A percentile compares a stretch with the other conserved stretches of the same genome.
Evolutionary conservation across 2,113 vertebrate species (phyloP).

Genomic region (Corythoichthys intestinalis): DNA sequence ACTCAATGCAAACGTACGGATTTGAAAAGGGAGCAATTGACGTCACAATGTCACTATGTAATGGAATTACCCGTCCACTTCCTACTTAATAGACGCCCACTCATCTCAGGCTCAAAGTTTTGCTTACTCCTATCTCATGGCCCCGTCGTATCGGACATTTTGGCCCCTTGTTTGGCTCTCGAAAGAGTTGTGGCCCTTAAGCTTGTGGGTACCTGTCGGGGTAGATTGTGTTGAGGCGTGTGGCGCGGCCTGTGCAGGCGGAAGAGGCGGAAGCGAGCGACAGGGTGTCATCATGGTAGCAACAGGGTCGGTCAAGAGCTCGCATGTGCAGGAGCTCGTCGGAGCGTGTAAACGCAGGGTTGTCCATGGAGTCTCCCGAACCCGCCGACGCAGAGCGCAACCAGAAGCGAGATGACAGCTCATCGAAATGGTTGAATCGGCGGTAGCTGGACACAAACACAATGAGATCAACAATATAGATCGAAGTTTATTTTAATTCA

Average conservation of each 20-base stretch:
- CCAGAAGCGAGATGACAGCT: constrained; percentile 83
- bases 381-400: constrained; percentile 67
- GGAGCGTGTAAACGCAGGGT: constrained; percentile 80
- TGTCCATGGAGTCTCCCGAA: constrained; percentile 80
- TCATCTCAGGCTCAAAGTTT: too few relatives aligned
- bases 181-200: too few relatives aligned
- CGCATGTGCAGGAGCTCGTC: constrained; percentile 82
- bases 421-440: constrained; percentile 86
- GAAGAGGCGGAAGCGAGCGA: constrained; percentile 58
- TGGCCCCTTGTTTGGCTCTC: too few relatives aligned
- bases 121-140: too few relatives aligned
- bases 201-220: constrained; percentile 57
- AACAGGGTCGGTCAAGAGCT: constrained; percentile 72
- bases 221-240: constrained; percentile 70
- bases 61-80: too few relatives aligned
- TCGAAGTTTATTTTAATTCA: too few relatives aligned
- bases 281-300: constrained; percentile 75
- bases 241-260: constrained; percentile 67
- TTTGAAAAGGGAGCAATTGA: too few relatives aligned
- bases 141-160: too few relatives aligned
- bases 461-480: not conserved
- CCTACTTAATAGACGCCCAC: too few relatives aligned
- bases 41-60: too few relatives aligned
- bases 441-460: constrained; percentile 72
- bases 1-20: too few relatives aligned